Evolutionary conservation across 2,797 vertebrate species (phyloP).

Genomic region (Hydrophis major): DNA sequence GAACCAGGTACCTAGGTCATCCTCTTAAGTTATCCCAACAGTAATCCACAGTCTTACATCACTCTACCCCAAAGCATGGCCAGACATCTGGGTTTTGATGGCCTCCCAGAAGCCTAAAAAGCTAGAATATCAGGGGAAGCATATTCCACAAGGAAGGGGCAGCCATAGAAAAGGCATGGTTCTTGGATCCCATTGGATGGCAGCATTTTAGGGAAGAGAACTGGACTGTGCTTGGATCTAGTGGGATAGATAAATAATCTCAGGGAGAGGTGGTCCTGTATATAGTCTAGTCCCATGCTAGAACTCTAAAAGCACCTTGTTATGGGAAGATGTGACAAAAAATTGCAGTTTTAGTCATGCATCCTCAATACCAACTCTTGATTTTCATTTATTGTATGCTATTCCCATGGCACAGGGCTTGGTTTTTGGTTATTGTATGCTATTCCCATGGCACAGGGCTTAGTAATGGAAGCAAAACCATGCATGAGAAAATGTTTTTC

Average conservation of each 20-base stretch:
- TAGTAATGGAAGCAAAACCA: neutral
- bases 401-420: neutral
- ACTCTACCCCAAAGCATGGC: neutral
- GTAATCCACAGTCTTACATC: neutral
- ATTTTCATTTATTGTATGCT: neutral
- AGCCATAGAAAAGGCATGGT: neutral
- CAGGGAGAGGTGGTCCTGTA: neutral
- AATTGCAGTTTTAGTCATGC: conserved; percentile 2
- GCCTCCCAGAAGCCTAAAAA: neutral
- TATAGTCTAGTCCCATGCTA: conserved; percentile 12
- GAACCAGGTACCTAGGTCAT: neutral
- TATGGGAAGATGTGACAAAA: conserved; percentile 9
- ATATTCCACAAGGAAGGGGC: neutral
- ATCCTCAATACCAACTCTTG: neutral
- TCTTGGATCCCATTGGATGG: neutral
- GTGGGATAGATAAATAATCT: neutral
- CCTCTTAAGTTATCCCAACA: neutral
- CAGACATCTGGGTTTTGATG: neutral
- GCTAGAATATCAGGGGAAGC: neutral
- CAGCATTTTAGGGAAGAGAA: neutral
- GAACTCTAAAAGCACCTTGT: neutral
- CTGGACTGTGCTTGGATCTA: neutral
- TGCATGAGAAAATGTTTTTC: neutral
- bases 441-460: neutral
- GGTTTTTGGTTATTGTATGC: neutral